Evolutionary conservation across 2,888 invertebrate genomes (phyloP), one percentile per base, ranked within the genome.

Genomic region (Formica aserva): DNA sequence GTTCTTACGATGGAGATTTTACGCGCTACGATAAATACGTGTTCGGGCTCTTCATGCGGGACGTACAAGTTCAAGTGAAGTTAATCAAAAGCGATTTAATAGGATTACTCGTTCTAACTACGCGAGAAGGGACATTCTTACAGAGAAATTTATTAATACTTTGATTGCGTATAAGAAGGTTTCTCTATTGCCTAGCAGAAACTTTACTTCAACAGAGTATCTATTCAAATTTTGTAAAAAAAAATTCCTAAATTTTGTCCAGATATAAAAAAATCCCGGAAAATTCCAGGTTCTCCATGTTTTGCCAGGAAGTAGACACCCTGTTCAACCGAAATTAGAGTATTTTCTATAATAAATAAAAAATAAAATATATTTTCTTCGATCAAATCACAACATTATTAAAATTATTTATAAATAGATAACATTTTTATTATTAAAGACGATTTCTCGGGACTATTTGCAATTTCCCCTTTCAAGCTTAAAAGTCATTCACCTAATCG

Each of bases 1-100:
- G 78, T 83, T 67, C 82, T 77, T 76, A 45, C 60, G 78, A 82
- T 55, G 35, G 32, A 77, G 52, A 52, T 82, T 76, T 77, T 77
- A 67, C 48, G 48, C 26, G 60, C 62, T 35, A 52, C 48, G 62
- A 80, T 67, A 67, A 65, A 69, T 80, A 71, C 62, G 29, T 52
- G 83, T 63, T 60, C n/a, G 32, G 22, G 57, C 72, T 77, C 78
- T 77, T 77, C 57, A 72, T 60, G 72, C 22, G 45, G 45, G 22
- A 78, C 45, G 35, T 72, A 48, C 41, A 55, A 45, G 78, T 45
- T 60, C 18, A 38, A 32, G 52, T 38, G n/a, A 38, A 78, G 72
- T 72, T 78, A 72, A 78, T 78, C 78, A 78, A 71, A 71, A 35
- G 22, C 18, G 71, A 71, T 78, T 78, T 78, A 72, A 60, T 35